Evolutionary conservation across 2,797 vertebrate genomes (phyloP), one percentile per base, ranked within the genome.

Genomic region (Gallinago solitaria): DNA sequence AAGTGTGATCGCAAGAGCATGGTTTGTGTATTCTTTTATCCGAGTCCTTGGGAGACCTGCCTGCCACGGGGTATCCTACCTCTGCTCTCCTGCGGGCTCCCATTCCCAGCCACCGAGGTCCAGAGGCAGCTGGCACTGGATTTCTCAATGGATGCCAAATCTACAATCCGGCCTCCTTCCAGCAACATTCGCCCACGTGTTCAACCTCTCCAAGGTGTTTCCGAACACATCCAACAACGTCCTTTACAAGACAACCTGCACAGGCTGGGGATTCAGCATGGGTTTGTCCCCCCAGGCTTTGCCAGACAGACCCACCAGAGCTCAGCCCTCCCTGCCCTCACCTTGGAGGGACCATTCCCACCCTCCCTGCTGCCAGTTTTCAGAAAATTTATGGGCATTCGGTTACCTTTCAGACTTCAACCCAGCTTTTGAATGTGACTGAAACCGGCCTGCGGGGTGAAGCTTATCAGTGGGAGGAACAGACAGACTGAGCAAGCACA

Each of bases 141-240:
- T 57, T 15, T 53, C 33, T 16, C 71, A 43, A 2, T 10, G 35
- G 51, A 11, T 45, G 33, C 67, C 82, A 83, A 65, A 41, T 9
- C 47, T 15, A 14, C 20, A 23, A 30, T 4, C 73, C 24, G 47
- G 74, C 57, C 13, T 24, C 54, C 32, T 24, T 43, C 48, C 64
- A 76, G 74, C 48, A 16, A 9, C 1, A 0, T 21, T 37, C 6
- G 0, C 61, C 14, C 35, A 30, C 1, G 3, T 3, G 2, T 48
- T 11, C 59, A 32, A 16, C 33, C 54, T 24, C 68, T 21, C 79
- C n/a, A 11, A 2, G 1, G 8, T 18, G 51, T 28, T 65, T 54
- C 61, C 16, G 73, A 70, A 76, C 27, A 48, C 3, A 1, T 24
- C 61, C 27, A 14, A 25, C 15, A 9, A 53, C 10, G 1, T 11